Evolutionary conservation across 2,888 invertebrate genomes (phyloP).

Genomic region (Latrodectus elegans): DNA sequence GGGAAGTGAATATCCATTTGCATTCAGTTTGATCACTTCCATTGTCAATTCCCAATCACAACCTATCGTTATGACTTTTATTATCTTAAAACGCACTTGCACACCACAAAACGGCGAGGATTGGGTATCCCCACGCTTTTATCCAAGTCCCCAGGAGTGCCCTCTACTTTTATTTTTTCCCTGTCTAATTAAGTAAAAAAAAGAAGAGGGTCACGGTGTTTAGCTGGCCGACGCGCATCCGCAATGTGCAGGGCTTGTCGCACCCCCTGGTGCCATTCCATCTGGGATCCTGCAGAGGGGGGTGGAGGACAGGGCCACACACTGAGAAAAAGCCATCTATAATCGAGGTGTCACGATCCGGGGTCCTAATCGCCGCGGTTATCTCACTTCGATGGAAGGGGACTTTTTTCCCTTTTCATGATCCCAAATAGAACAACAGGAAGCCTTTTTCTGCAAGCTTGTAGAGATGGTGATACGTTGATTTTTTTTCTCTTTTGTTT

Average conservation of each 20-base stretch:
- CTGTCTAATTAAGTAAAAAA: not conserved
- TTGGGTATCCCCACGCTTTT: too few species aligned
- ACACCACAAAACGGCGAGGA: too few species aligned
- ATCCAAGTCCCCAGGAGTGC: too few species aligned
- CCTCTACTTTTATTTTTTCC: not conserved
- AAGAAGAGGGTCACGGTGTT: not conserved
- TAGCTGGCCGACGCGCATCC: not conserved
- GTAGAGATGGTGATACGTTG: not conserved
- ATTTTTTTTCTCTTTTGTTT: not conserved
- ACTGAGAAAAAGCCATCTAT: conserved; percentile 45
- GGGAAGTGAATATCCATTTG: not conserved
- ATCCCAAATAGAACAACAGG: not conserved
- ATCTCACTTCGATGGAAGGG: conserved; percentile 3
- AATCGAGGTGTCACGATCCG: conserved; percentile 46
- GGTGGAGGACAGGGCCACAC: conserved; percentile 51
- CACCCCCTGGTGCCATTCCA: not conserved
- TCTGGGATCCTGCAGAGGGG: not conserved
- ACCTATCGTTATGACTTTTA: not conserved
- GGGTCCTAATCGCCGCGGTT: conserved; percentile 26
- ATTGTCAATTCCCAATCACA: not conserved
- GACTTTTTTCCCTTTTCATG: not conserved
- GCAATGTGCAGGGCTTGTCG: not conserved
- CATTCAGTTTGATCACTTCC: not conserved
- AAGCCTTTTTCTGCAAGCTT: not conserved
- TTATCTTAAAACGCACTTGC: too few species aligned